A percentile compares a stretch with the other conserved stretches of the same genome.
phyloP scores from a whole-genome alignment of 2,113 vertebrate species.

The Leucoraja erinaceus region DNA sequence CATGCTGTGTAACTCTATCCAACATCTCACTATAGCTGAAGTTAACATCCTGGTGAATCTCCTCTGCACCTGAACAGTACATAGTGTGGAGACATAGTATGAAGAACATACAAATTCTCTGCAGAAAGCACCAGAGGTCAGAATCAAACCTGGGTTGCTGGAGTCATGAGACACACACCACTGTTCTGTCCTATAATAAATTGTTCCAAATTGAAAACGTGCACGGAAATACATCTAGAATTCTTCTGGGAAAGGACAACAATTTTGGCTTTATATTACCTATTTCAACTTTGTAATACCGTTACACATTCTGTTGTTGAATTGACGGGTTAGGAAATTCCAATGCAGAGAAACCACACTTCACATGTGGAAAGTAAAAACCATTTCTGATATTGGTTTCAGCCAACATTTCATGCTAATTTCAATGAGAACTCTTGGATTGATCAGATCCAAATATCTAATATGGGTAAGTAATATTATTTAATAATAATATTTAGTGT shows the following conservation, averaged over 20 bases:
- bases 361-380: not conserved
- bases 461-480: not conserved
- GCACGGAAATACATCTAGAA: not conserved
- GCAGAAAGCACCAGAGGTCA: too few species aligned
- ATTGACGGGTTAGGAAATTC: not conserved
- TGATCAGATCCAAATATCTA: not conserved
- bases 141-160: too few species aligned
- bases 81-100: too few species aligned
- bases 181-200: not conserved
- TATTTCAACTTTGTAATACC: not conserved
- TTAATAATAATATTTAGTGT: not conserved
- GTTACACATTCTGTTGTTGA: not conserved
- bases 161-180: too few species aligned
- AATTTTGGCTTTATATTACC: not conserved
- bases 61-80: too few species aligned
- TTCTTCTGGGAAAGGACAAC: slow-evolving; percentile 14
- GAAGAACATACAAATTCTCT: too few species aligned
- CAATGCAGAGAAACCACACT: not conserved
- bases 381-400: slow-evolving; percentile 35
- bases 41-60: too few species aligned
- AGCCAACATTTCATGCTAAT: slow-evolving; percentile 45
- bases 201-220: slow-evolving; percentile 17
- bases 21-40: too few species aligned
- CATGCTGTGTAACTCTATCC: too few species aligned
- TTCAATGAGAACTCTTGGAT: not conserved